Base-by-base conservation (phyloP, 1,140 invertebrate species). In the Zaprionus tsacasi region DNA sequence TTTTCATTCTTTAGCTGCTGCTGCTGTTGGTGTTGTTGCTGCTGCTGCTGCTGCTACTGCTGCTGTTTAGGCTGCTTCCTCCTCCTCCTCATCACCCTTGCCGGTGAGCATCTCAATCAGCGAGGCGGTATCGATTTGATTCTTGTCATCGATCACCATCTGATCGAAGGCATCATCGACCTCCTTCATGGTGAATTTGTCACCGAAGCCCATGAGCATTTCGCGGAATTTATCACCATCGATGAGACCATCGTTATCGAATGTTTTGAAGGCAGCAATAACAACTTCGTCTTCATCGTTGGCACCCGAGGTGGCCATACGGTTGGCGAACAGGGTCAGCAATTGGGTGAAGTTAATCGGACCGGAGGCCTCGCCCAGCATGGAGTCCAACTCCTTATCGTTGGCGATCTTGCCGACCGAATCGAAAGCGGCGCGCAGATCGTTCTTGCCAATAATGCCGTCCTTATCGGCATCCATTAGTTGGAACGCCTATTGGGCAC, bases 401-500 rank as follows among this genome's bases (percentile, higher is more conserved):
- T 95, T 95, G 86, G 96, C 96, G 70, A 98, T 94, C 93, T 97
- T 96, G 94, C 98, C 98, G 70, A 99, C 95, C 79, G 97, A 96
- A 94, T 99, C 98, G 94, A 98, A 99, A 92, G 98, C 98, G 91
- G 96, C 96, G 92, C 98, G 96, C 91, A 99, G 95, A 94, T 99
- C 99, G 93, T 96, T 96, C 93, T 99, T 98, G 93, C 97, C 97
- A 93, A 99, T 98, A 94, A 99, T 96, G 89, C 98, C 98, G 93
- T 99, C 99, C 94, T 99, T 98, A 94, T 99, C 98, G 94, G 97
- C 96, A 94, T 99, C 99, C 96, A 99, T 99, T 92, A 99, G 96
- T 93, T 97, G 96, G 96, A 99, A 99, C 92, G 97, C 98, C 97
- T 88, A 77, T 98, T 52, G 55, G 54, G 73, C 38, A 85, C 15